phyloP scores from a whole-genome alignment of 2,797 vertebrate species.

The Macrochelys suwanniensis region DNA sequence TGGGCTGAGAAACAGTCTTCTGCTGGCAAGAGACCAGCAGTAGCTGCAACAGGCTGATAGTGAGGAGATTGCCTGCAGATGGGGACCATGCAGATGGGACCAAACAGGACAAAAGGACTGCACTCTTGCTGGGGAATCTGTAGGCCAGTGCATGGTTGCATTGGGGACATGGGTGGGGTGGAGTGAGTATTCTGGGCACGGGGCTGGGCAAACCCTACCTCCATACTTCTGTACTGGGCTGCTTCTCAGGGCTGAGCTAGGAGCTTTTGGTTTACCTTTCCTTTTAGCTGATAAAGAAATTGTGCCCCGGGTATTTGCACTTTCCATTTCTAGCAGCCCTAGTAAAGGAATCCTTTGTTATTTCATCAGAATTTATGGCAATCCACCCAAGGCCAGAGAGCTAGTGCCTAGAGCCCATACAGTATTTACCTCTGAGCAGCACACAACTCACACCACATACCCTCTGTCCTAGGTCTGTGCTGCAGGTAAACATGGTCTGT shows the following conservation, averaged over 20 bases:
- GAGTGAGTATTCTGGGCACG: fast-evolving
- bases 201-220: neutral
- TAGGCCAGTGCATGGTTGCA: fast-evolving
- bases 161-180: neutral
- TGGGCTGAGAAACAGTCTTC: neutral
- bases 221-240: neutral
- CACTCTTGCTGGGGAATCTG: neutral
- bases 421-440: neutral
- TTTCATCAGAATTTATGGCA: neutral
- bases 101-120: neutral
- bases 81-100: fast-evolving
- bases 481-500: neutral
- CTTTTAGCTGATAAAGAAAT: neutral
- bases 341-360: neutral
- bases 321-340: neutral
- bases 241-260: neutral
- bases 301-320: fast-evolving
- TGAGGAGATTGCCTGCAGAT: neutral
- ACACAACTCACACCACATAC: too few species aligned
- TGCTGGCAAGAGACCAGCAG: neutral
- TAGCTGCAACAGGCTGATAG: neutral
- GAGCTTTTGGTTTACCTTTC: neutral
- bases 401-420: too few species aligned
- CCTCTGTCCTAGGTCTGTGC: too few species aligned
- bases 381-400: neutral